Evolutionary conservation across 2,797 vertebrate genomes (phyloP), one percentile per base, ranked within the genome.

Genomic region (Petrocephalus schoutedeni): DNA sequence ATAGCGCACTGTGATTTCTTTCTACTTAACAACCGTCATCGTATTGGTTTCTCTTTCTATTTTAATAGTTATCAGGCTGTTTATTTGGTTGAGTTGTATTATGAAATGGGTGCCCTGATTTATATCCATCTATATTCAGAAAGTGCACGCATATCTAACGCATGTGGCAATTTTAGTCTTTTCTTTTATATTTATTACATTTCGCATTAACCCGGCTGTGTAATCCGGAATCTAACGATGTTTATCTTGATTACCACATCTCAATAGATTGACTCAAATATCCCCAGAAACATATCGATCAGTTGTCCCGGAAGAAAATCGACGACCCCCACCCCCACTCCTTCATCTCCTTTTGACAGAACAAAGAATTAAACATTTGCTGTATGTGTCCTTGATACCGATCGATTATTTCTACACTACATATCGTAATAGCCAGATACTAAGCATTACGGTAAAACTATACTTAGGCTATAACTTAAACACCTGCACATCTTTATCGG

Each of bases 281-380:
- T 83, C 49, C 77, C 82, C 28, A 80, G 56, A 87, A 87, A 74
- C 83, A 89, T 61, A 85, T 85, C 45, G 87, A 92, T 92, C 89
- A 91, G 58, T 92, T 36, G 87, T 92, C 89, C 93, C 89, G 91
- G 91, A 93, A 93, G 92, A 92, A 93, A 74, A 71, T 54, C 23
- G 12, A 45, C 21, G n/a, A 41, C 28, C 82, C 82, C 58, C 49
- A 23, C 61, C 61, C 49, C 82, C 53, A 77, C 67, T 32, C 87
- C 86, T 85, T 88, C 91, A 88, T 92, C 93, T 92, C 93, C 93
- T 92, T 94, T 92, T 93, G 92, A 89, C 89, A 91, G 92, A 95
- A 96, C 95, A 96, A 96, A 95, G 93, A 93, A 64, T 64, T 87
- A 67, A 16, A 57, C 28, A 86, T 59, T 86, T 86, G 23, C 56